These are phyloP conservation scores for Thunnus albacares DNA, from an alignment of 2,797 vertebrate genomes.

Conservation along the genomic window DNA sequence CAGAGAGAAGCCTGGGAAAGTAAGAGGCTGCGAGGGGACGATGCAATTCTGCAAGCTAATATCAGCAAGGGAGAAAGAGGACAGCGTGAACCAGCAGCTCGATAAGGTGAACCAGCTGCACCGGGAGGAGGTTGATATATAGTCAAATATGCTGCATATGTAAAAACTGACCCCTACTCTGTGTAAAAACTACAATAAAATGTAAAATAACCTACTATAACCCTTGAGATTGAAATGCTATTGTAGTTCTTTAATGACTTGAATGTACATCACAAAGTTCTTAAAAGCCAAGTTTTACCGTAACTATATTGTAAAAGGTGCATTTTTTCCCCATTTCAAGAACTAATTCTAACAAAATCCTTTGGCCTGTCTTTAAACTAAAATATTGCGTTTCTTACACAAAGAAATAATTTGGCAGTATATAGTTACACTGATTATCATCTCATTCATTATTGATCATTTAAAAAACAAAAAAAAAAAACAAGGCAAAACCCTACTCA, in stretches of 20 bases:
- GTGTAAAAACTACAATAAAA: background rate
- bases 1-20: constrained; percentile 77
- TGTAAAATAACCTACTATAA: background rate
- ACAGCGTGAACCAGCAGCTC: constrained; percentile 49
- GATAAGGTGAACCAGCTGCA: constrained; percentile 63
- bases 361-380: no score
- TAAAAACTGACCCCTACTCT: background rate
- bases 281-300: background rate
- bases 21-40: constrained; percentile 23
- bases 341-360: no score
- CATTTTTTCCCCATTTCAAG: no score
- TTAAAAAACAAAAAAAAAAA: background rate
- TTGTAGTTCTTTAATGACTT: background rate
- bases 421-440: background rate
- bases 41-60: constrained; percentile 52
- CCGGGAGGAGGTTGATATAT: constrained; percentile 4
- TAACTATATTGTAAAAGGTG: background rate
- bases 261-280: background rate
- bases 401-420: no score
- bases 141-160: background rate
- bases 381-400: no score
- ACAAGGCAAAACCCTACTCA: constrained; percentile 13
- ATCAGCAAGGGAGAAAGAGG: constrained; percentile 57
- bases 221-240: background rate
- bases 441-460: background rate